phyloP scores from a whole-genome alignment of 2,888 invertebrate species.

The Melipona bicolor region DNA sequence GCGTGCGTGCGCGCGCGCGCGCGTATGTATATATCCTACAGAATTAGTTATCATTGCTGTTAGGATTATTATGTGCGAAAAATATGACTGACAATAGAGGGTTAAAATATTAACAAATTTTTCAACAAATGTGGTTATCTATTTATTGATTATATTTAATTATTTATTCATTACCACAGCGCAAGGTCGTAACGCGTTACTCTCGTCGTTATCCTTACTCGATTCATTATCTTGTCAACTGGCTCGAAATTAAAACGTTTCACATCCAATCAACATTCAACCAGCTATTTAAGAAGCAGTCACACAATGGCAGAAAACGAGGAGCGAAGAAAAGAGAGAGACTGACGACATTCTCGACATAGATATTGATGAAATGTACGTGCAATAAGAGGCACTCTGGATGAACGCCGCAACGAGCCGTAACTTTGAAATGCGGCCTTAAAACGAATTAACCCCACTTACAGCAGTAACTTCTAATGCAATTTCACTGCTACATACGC shows the following conservation, averaged over 20 bases:
- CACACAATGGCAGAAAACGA: not conserved
- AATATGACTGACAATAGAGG: too few relatives aligned
- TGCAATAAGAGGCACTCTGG: not conserved
- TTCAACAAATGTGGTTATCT: too few relatives aligned
- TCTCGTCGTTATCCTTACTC: not conserved
- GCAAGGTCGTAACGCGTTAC: not conserved
- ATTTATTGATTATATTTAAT: not conserved
- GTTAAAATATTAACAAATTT: too few relatives aligned
- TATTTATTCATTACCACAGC: not conserved
- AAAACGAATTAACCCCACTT: constrained; percentile 72
- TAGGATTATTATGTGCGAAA: too few relatives aligned
- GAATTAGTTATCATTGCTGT: too few relatives aligned
- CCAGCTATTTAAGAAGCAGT: not conserved
- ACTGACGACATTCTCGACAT: not conserved
- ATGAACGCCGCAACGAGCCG: constrained; percentile 48
- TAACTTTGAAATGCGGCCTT: constrained; percentile 63
- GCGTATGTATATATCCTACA: too few relatives aligned
- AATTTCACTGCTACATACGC: constrained; percentile 62
- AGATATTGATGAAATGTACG: constrained; percentile 25
- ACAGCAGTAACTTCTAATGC: constrained; percentile 66
- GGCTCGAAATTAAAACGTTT: not conserved
- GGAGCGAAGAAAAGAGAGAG: not conserved
- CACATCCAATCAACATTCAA: not conserved
- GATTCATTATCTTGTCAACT: not conserved
- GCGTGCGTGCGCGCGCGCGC: too few relatives aligned